Evolutionary conservation across 2,888 invertebrate species (phyloP).

Genomic region (Zeuzera pyrina): DNA sequence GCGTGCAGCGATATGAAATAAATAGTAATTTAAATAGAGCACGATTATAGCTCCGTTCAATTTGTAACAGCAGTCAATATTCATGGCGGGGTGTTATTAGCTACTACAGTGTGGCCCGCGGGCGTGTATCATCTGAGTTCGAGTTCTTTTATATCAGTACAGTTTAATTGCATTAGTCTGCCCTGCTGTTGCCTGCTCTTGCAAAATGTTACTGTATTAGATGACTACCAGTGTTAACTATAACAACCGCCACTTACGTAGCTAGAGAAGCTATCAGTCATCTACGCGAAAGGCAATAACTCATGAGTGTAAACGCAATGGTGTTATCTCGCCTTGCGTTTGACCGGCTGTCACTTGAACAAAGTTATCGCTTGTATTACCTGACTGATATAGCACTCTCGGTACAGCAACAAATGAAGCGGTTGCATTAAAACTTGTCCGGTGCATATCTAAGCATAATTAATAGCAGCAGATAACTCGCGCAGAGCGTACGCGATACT

Average conservation of each 20-base stretch:
- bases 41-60: constrained; percentile 52
- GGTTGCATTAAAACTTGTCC: constrained; percentile 71
- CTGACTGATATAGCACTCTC: constrained; percentile 62
- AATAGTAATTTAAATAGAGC: constrained; percentile 52
- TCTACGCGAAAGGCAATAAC: constrained; percentile 24
- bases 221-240: constrained; percentile 44
- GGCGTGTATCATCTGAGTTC: constrained; percentile 53
- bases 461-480: constrained; percentile 67
- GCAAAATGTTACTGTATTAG: constrained; percentile 40
- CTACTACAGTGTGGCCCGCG: constrained; percentile 46
- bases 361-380: constrained; percentile 59
- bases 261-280: constrained; percentile 39
- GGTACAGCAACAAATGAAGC: constrained; percentile 65
- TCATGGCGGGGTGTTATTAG: constrained; percentile 60
- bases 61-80: constrained; percentile 61
- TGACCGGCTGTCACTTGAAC: constrained; percentile 37
- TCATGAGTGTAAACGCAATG: constrained; percentile 23
- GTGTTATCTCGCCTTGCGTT: constrained; percentile 16
- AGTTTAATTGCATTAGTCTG: constrained; percentile 50
- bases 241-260: constrained; percentile 33
- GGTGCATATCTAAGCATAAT: constrained; percentile 64
- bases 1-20: constrained; percentile 28
- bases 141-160: constrained; percentile 60
- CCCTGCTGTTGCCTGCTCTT: constrained; percentile 33
- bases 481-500: constrained; percentile 49